phyloP scores from a whole-genome alignment of 1,140 invertebrate species.

The Drosophila repleta region DNA sequence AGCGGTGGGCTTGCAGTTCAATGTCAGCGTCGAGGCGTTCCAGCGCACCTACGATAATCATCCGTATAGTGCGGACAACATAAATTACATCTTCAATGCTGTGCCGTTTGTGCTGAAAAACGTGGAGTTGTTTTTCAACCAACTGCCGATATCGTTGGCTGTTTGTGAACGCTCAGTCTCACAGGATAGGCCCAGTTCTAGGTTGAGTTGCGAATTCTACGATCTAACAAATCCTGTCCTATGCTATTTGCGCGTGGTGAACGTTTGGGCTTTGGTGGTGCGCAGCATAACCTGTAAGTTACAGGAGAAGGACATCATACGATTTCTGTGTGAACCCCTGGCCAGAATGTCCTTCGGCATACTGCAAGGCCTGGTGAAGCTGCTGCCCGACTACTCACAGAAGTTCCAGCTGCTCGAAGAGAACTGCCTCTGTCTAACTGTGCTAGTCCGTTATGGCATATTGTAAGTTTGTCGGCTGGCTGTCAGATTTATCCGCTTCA shows the following conservation, averaged over 20 bases:
- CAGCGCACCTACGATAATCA: constrained; percentile 29
- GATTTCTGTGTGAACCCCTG: constrained; percentile 50
- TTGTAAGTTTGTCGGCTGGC: constrained; percentile 37
- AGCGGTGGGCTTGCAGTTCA: constrained; percentile 47
- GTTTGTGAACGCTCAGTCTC: background rate
- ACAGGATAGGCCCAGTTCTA: background rate
- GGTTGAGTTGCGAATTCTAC: constrained; percentile 7
- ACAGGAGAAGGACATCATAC: constrained; percentile 11
- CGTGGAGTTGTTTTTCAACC: constrained; percentile 36
- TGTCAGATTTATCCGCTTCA: background rate
- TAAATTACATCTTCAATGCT: constrained; percentile 45
- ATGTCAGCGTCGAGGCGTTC: constrained; percentile 34
- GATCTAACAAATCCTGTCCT: constrained; percentile 38
- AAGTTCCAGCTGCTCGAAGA: constrained; percentile 18
- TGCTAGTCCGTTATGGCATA: constrained; percentile 51
- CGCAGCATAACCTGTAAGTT: constrained; percentile 16
- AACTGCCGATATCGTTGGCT: constrained; percentile 29
- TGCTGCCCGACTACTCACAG: constrained; percentile 27
- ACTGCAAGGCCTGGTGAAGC: constrained; percentile 36
- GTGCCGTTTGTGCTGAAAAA: constrained; percentile 30
- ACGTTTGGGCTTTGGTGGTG: constrained; percentile 45
- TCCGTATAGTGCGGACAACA: constrained; percentile 47
- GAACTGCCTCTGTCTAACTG: constrained; percentile 34
- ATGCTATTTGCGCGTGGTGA: constrained; percentile 45
- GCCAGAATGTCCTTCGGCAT: constrained; percentile 59